These are phyloP conservation scores for Drosophila hamatofila DNA, from an alignment of 2,888 invertebrate species.

Conservation along the genomic window DNA sequence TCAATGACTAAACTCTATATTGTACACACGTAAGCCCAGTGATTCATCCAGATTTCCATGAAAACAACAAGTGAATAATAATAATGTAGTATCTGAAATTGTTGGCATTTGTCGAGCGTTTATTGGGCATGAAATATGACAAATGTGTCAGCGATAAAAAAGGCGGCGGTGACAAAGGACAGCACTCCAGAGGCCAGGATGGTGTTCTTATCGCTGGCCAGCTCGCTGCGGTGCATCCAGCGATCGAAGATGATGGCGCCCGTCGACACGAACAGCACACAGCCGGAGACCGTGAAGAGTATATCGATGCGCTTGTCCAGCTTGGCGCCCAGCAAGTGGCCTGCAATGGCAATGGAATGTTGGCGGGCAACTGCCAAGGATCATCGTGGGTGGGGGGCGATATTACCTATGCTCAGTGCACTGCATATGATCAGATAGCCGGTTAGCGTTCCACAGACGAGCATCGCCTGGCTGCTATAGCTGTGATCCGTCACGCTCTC, in stretches of 20 bases:
- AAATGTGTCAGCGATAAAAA: constrained; percentile 76
- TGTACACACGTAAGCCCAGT: background rate
- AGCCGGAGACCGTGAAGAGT: constrained; percentile 72
- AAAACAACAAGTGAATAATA: background rate
- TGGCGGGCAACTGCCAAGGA: background rate
- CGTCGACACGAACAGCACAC: constrained; percentile 71
- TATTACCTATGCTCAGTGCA: constrained; percentile 76
- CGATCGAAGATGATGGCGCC: constrained; percentile 77
- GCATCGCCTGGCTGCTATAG: constrained; percentile 79
- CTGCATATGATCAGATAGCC: constrained; percentile 80
- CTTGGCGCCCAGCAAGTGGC: constrained; percentile 67
- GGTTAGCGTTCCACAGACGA: constrained; percentile 78
- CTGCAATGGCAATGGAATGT: constrained; percentile 52
- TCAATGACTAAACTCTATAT: background rate
- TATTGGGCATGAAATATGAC: constrained; percentile 68
- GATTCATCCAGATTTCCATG: background rate
- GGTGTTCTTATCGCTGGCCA: constrained; percentile 63
- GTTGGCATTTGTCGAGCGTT: constrained; percentile 6
- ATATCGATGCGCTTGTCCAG: constrained; percentile 78
- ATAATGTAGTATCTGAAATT: background rate
- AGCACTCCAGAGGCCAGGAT: constrained; percentile 70
- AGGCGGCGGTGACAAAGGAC: constrained; percentile 67
- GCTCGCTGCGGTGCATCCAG: constrained; percentile 59
- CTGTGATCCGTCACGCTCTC: constrained; percentile 73
- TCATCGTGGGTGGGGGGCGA: background rate